Base-by-base conservation (phyloP, 2,888 invertebrate species). In the Thera britannica region DNA sequence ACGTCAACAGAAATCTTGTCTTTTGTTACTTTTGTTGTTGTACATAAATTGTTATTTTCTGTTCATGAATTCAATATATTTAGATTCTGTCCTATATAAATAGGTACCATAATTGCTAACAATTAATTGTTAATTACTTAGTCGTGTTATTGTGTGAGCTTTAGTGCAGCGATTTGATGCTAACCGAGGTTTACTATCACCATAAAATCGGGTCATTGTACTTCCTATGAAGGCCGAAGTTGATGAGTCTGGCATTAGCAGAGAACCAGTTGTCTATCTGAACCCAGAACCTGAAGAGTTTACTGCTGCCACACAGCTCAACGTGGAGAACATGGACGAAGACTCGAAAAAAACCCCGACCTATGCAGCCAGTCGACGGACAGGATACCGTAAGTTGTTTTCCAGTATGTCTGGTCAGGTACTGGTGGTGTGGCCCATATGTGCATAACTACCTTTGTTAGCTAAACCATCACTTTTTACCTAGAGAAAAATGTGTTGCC, bases 271-370 rank as follows among this genome's bases (percentile, higher is more conserved):
- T 67, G 58, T 68, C 9, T 72, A 71, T 72, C 67, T 72, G 49
- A 57, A 61, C 0, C 51, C 68, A 38, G 76, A 78, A 68, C 52
- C 71, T 34, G 80, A 83, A 66, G 80, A 82, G 67, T 75, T 67
- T 4, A 73, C 75, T 60, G 81, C 77, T 7, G 79, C 79, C 48
- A 79, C 76, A 65, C 77, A 83, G 62, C 74, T 85, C 57, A 82
- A 83, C 57, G 62, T 72, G 52, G 84, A 83, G 71, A 82, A 79
- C 35, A 89, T 89, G 88, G 86, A 90, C 23, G 77, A 80, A 67
- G 86, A 86, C 72, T 73, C 77, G 56, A 90, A 90, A 74, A 90
- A 90, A 74, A 75, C 83, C 52, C 86, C 88, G 76, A 76, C 77
- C 67, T 85, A 84, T 79, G 73, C 80, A 65, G 79, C 82, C 35